Evolutionary conservation across 2,113 vertebrate species (phyloP).

Genomic region (Gnathonemus echidnorhynchus): DNA sequence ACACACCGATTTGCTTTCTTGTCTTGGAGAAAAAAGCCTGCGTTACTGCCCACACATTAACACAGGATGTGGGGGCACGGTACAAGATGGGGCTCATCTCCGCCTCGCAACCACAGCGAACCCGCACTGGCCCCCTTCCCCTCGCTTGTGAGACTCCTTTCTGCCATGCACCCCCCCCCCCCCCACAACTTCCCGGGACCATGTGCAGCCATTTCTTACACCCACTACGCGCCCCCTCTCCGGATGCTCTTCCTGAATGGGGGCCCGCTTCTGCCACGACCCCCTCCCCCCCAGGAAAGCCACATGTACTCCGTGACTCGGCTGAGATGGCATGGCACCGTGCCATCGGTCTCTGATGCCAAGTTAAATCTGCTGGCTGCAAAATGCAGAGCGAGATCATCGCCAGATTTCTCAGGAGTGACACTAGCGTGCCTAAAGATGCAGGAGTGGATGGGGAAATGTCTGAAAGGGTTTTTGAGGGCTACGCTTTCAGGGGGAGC

Average conservation of each 20-base stretch:
- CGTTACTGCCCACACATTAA: background rate
- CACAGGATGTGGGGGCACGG: background rate
- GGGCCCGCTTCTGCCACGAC: background rate
- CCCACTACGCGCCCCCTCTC: background rate
- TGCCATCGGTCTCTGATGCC: background rate
- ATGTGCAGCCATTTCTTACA: background rate
- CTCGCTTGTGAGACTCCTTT: background rate
- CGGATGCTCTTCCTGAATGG: constrained; percentile 5
- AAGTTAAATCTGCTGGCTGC: background rate
- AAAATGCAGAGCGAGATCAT: background rate
- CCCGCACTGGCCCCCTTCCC: background rate
- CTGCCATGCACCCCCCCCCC: background rate
- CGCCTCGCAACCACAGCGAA: background rate
- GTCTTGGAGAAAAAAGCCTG: background rate
- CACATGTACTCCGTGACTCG: background rate
- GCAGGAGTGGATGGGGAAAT: background rate
- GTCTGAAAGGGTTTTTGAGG: background rate
- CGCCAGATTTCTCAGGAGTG: background rate
- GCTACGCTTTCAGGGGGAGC: background rate
- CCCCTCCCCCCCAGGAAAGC: background rate
- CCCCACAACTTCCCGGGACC: background rate
- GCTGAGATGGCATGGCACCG: background rate
- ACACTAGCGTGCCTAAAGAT: background rate
- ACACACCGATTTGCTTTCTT: background rate
- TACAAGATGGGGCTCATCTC: background rate